These are phyloP conservation scores for Ammodytes dubius DNA, from an alignment of 2,113 vertebrate species.

Conservation along the genomic window DNA sequence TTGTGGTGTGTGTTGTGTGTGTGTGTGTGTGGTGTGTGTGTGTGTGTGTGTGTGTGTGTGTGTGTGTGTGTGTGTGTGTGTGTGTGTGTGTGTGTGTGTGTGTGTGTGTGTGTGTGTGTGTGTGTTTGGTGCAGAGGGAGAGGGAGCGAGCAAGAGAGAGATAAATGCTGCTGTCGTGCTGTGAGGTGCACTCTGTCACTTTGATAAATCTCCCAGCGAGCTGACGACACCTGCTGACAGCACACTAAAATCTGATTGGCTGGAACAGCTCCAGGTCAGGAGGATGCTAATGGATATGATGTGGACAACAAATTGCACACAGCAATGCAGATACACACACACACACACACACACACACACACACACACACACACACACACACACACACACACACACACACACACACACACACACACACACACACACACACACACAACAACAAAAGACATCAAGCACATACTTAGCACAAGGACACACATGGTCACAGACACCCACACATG, in stretches of 20 bases:
- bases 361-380: conserved; percentile 46
- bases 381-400: conserved; percentile 30
- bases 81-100: background rate
- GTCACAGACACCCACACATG: conserved; percentile 39
- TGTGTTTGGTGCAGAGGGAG: conserved; percentile 4
- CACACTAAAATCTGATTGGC: conserved; percentile 78
- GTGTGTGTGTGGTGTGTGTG: background rate
- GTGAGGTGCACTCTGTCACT: conserved; percentile 76
- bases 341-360: conserved; percentile 15
- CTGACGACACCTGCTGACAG: conserved; percentile 83
- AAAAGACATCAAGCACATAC: background rate
- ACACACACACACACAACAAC: conserved; percentile 43
- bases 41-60: too few species aligned
- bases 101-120: conserved; percentile 21
- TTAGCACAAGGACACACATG: conserved; percentile 36
- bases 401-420: conserved; percentile 47
- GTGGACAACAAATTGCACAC: conserved; percentile 75
- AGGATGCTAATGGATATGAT: conserved; percentile 79
- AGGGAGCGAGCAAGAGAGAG: conserved; percentile 57
- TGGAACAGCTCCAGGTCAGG: conserved; percentile 79
- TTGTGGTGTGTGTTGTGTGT: too few species aligned
- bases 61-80: conserved; percentile 2
- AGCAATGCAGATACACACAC: conserved; percentile 27
- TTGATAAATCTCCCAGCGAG: conserved; percentile 81
- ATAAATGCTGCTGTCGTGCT: conserved; percentile 81